phyloP scores from a whole-genome alignment of 2,888 invertebrate genomes.

The Drosophila mayaguana region DNA sequence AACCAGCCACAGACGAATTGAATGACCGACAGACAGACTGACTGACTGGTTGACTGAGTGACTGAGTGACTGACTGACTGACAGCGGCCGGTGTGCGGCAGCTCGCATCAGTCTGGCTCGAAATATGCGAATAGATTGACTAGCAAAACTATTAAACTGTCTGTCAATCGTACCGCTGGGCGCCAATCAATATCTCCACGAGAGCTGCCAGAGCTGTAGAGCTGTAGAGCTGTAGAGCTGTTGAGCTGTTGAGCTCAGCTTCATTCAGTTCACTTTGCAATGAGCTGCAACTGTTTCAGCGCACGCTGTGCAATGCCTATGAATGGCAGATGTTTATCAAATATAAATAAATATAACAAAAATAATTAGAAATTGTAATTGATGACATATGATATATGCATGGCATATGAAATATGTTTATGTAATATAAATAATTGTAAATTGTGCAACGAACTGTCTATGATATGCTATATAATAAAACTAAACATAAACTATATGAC shows the following conservation, averaged over 20 bases:
- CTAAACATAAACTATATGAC: too few relatives aligned
- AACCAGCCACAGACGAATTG: constrained; percentile 35
- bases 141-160: constrained; percentile 74
- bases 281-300: background rate
- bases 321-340: too few relatives aligned
- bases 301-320: background rate
- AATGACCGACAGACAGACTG: background rate
- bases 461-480: too few relatives aligned
- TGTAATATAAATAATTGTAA: too few relatives aligned
- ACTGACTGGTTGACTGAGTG: too few relatives aligned
- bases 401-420: too few relatives aligned
- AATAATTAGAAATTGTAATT: too few relatives aligned
- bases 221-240: background rate
- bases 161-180: constrained; percentile 64
- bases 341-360: too few relatives aligned
- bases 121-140: constrained; percentile 72
- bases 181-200: background rate
- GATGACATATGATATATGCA: too few relatives aligned
- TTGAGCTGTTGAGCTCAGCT: background rate
- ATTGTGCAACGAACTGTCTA: too few relatives aligned
- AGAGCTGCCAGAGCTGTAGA: too few relatives aligned
- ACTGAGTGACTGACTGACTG: background rate
- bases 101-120: too few relatives aligned
- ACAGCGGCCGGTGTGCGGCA: constrained; percentile 23
- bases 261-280: constrained; percentile 2